Base-by-base conservation (phyloP, 2,113 vertebrate species). In the Myocastor coypus region DNA sequence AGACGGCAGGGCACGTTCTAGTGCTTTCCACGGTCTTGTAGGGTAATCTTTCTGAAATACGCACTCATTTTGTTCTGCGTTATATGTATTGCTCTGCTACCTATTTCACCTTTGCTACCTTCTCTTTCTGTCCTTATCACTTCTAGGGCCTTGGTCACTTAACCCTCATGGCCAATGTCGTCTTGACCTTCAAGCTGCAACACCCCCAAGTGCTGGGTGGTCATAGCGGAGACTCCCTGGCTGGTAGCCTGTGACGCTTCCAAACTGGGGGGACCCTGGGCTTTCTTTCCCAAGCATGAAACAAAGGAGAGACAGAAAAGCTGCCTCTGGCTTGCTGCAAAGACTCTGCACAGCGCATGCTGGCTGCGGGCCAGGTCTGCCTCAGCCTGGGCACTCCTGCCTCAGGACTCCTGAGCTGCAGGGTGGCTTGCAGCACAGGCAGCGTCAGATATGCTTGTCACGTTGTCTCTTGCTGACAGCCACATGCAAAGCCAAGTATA, bases 401-500 rank as follows among this genome's bases (percentile, higher is more conserved):
- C 1, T 71, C 37, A 96, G 87, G 3, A 52, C 90, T 89, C 92
- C 71, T 52, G 75, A 96, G 63, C 77, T 96, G 66, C 80, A 85
- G 24, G 19, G 94, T 92, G 73, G 50, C 68, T 95, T 97, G 10
- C 12, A 66, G 95, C 95, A 83, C 71, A 66, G 97, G 83, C 4
- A 57, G 86, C 89, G 86, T 57, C 86, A 93, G 66, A 68, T 87
- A 77, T 26, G 69, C 95, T 95, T 90, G 24, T 97, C 94, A 93
- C 68, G 52, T 59, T 50, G 68, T 89, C 37, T 24, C 61, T 95
- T 12, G 75, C 68, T 87, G 57, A 83, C 0, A 87, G 61, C 5
- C 57, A n/a, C n/a, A 50, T 77, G 59, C 64, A 86, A 95, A 92
- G 64, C 5, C 57, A 82, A 94, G 26, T 11, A 71, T 57, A 59